These are phyloP conservation scores for Anorthoa munda DNA, from an alignment of 2,888 invertebrate genomes.

Conservation along the genomic window DNA sequence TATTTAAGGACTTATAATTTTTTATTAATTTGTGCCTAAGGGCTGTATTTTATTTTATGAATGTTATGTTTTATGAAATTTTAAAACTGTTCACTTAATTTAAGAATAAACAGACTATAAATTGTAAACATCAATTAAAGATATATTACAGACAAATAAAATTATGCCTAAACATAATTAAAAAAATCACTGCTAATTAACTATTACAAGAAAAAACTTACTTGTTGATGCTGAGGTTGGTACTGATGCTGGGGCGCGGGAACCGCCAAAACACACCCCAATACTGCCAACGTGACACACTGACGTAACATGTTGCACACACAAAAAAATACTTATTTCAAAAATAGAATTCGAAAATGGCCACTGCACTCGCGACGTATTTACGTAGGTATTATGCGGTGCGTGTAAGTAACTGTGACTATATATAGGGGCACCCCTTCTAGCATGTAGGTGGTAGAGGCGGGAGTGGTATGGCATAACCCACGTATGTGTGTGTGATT, in stretches of 20 bases:
- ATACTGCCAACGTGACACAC: conserved; percentile 82
- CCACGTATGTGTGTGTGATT: conserved; percentile 62
- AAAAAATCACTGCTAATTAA: neutral
- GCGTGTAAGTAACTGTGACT: conserved; percentile 83
- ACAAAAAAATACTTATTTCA: conserved; percentile 69
- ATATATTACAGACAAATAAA: neutral
- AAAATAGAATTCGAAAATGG: conserved; percentile 69
- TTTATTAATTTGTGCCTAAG: too few species aligned
- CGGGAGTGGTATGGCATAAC: conserved; percentile 73
- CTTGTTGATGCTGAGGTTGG: conserved; percentile 85
- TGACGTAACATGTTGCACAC: conserved; percentile 86
- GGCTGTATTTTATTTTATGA: too few species aligned
- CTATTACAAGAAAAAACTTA: conserved; percentile 69
- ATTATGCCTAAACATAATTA: neutral
- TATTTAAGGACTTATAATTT: neutral
- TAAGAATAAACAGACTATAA: too few species aligned
- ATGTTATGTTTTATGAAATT: too few species aligned
- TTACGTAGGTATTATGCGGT: conserved; percentile 80
- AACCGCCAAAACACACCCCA: conserved; percentile 83
- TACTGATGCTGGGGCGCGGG: conserved; percentile 82
- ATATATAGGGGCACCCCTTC: conserved; percentile 89
- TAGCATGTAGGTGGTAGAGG: conserved; percentile 75
- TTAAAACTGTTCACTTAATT: too few species aligned
- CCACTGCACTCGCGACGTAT: conserved; percentile 82
- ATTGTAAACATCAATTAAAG: neutral